Base-by-base conservation (phyloP, 2,888 invertebrate genomes). In the Caenorhabditis sp. region DNA sequence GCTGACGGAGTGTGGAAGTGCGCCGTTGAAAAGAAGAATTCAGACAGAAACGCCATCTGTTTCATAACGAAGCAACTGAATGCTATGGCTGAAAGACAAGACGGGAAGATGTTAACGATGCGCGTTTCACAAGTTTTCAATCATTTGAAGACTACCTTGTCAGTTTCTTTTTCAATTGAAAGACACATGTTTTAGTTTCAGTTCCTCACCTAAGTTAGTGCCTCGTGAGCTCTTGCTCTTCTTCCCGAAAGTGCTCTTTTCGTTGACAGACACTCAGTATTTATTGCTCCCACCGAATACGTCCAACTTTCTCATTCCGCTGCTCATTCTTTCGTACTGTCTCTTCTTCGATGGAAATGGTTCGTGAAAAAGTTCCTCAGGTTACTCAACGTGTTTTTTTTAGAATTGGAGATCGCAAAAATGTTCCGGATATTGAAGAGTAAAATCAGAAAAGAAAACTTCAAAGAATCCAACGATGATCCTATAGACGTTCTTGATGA, bases 31-130 rank as follows among this genome's bases (percentile, higher is more conserved):
- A 50, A 26, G 26, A 30, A 30, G 30, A 48, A 17, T 27, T 11
- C 26, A 9, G 17, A 53, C 15, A 22, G 24, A 9, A 20, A 59
- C 26, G 43, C 43, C 3, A 45, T 68, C n/a, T 43, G 17, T 24
- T 68, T 68, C 27, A 52, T 68, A 9, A 37, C 26, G 20, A 68
- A 59, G n/a, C 68, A 68, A 26, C 22, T 68, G 52, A 53, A 37
- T 30, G 17, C 24, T 1, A n/a, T 68, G 7, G 9, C 41, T 0
- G 27, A 27, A 24, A 52, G 45, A 27, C n/a, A 43, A 6, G 58
- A 68, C 8, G 15, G 27, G 20, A 58, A 20, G 2, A 13, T 2
- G 8, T 11, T 68, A 9, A 37, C 24, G 7, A 5, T 5, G 13
- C 32, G 45, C 11, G 15, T 52, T 13, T 32, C 20, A 6, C 50